Base-by-base conservation (phyloP, 2,888 invertebrate species). In the Drosophila subquinaria region DNA sequence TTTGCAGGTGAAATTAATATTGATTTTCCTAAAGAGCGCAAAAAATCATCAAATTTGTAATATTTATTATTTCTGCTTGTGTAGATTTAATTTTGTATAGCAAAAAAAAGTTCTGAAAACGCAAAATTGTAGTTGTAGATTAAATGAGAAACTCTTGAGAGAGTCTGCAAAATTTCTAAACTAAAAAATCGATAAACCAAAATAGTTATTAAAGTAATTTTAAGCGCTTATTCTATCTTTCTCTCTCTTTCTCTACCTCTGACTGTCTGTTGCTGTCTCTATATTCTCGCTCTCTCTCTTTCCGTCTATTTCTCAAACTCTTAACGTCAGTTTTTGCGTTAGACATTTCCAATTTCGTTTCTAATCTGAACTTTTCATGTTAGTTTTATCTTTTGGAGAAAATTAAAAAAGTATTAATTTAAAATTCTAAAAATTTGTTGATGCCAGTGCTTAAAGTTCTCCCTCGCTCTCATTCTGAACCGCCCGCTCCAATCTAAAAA, bases 11-110 rank as follows among this genome's bases (percentile, higher is more conserved):
- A 38, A 38, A 17, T 42, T 9, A 10, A 17, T 4, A 17, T 10
- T 10, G 4, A 42, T 0, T 43, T 43, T 43, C 1, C 42, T 20
- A 2, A 20, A 9, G 9, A 57, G 15, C 61, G 33, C 36, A 47
- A 73, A 36, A 38, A 62, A 72, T 61, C 51, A 36, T 23, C 5
- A 13, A 33, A 68, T 33, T 64, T 76, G 61, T 82, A 69, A 68
- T 85, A 73, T 77, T 91, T 79, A 73, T 79, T n/a, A 69, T 71
- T 90, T 91, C 84, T 92, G 92, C 92, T 91, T 92, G 92, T 89
- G 91, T 92, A 92, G 91, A 88, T 81, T 84, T 86, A 82, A 78
- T 88, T 90, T 83, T 51, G 38, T 47, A 38, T 61, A 61, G 40
- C 40, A 90, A 83, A 30, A 30, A 27, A 30, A 82, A 70, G 67